Base-by-base conservation (phyloP, 1,140 invertebrate species). In the Samia ricini region DNA sequence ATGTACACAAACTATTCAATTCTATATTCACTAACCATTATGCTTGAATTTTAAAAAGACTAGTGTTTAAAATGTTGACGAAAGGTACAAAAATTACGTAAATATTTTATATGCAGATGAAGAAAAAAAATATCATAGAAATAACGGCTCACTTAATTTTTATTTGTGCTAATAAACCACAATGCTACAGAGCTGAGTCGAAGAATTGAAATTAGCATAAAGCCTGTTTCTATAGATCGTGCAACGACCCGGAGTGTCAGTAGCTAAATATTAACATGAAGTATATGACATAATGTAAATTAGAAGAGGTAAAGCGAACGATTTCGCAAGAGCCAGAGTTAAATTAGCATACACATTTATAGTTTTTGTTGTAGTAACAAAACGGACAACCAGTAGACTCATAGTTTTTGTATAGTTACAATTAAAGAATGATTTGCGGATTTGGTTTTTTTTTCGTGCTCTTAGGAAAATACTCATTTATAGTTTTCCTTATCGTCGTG, bases 211-310 rank as follows among this genome's bases (percentile, higher is more conserved):
- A 68, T 68, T 68, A 66, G 26, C 64, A 68, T 66, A 68, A 61
- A 73, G 26, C 20, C 22, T 60, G 56, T 62, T 62, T 62, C 57
- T 64, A 64, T 57, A 71, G 64, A 65, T 50, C 62, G 56, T 62
- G 24, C 54, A 57, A 29, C 55, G 72, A 69, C 61, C 60, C 55
- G 72, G 67, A 67, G 67, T 72, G 64, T 60, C 78, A 68, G 86
- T 86, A 89, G 84, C 84, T 70, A 72, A 82, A 78, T 71, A 72
- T 70, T 81, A 79, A 78, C 76, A 80, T 72, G 66, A 67, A 63
- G 68, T 72, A 77, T 77, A 83, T 80, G 77, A 85, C 81, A 85
- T 78, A 77, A 88, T 89, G 79, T 71, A 79, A 87, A 89, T 87
- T 65, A 89, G 79, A 4, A 63, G 70, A 68, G 69, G 66, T 64